phyloP scores from a whole-genome alignment of 2,888 invertebrate genomes.

The Ecdyonurus torrentis region DNA sequence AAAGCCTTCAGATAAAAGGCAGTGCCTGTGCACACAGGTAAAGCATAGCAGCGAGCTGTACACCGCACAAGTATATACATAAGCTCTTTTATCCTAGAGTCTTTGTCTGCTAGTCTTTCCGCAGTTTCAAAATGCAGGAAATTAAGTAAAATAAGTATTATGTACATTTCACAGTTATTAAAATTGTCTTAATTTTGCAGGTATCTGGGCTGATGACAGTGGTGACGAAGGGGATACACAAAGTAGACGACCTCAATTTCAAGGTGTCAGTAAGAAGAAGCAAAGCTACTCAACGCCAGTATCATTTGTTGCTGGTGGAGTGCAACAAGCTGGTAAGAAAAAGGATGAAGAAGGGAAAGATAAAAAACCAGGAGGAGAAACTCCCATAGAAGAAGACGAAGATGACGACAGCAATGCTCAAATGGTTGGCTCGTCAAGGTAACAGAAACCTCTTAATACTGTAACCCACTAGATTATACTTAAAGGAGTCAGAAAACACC shows the following conservation, averaged over 20 bases:
- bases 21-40: too few relatives aligned
- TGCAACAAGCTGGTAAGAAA: conserved; percentile 69
- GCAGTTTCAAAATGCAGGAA: too few relatives aligned
- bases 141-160: too few relatives aligned
- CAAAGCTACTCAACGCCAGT: conserved; percentile 69
- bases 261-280: conserved; percentile 29
- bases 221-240: conserved; percentile 47
- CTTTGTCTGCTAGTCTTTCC: too few relatives aligned
- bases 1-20: too few relatives aligned
- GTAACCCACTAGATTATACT: background rate
- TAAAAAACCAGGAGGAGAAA: conserved; percentile 9
- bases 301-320: conserved; percentile 80
- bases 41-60: too few relatives aligned
- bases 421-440: conserved; percentile 15
- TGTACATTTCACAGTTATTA: conserved; percentile 2
- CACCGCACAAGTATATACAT: too few relatives aligned
- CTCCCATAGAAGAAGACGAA: conserved; percentile 24
- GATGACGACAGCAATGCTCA: conserved; percentile 23
- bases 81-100: too few relatives aligned
- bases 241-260: conserved; percentile 22
- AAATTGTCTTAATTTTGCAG: conserved; percentile 28
- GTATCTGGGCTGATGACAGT: conserved; percentile 83
- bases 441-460: background rate
- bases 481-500: background rate
- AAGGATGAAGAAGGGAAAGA: conserved; percentile 22